Evolutionary conservation across 2,888 invertebrate species (phyloP), one percentile per base, ranked within the genome.

Genomic region (Plebejus anna): DNA sequence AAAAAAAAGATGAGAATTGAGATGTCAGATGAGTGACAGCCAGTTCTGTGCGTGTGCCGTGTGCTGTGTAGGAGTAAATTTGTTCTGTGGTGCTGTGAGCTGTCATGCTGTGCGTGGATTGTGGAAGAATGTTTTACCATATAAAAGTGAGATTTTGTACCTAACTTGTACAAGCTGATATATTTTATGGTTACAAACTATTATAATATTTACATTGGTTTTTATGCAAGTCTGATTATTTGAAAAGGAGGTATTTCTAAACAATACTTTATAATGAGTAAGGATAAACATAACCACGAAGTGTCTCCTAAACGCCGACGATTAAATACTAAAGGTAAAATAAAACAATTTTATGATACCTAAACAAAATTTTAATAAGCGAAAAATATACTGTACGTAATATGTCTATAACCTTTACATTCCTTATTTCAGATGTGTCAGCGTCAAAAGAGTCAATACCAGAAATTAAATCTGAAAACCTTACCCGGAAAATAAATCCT

Each of bases 401-500:
- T 13, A 13, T 36, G 32, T 13, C 6, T 55, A 13, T 28, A 55
- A 9, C 51, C 28, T 32, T 71, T 9, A 4, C 1, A 55, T 32
- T 55, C 32, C 13, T 55, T 36, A 13, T 32, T 28, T 55, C 55
- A 73, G 73, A 73, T 73, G 55, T 36, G n/a, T 16, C 73, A 16
- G 28, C 13, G 2, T 32, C 51, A 28, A 11, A 32, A 28, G 73
- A 73, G n/a, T 13, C 73, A 42, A 32, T 51, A 51, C 70, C 32
- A 2, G 6, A 77, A 76, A 77, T 72, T 28, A 70, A 76, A 77
- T 11, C 51, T 13, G 75, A 81, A 66, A 80, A 80, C 51, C 47
- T 22, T 75, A 28, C 38, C n/a, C 71, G 71, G 13, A 82, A 81
- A 78, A 47, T 78, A 61, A 78, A 80, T 3, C 88, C 84, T 78